Conservation (phyloP, 2,113 vertebrate species). For the Anoplopoma fimbria region DNA sequence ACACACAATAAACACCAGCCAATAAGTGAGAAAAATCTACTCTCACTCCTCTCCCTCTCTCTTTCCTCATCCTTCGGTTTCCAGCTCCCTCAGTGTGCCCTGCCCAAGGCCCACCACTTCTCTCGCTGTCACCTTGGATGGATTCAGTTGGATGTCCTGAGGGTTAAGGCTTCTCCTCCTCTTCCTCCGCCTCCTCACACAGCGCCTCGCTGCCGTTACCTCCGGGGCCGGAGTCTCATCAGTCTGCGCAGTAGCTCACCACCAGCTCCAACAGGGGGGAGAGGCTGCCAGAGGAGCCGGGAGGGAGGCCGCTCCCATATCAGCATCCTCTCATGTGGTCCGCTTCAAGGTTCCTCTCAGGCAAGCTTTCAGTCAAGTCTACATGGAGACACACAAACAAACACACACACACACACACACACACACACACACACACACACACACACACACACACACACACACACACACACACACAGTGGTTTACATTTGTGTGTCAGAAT, state of each 20-base stretch:
- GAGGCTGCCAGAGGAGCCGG: conserved; percentile 59
- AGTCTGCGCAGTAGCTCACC: conserved; percentile 31
- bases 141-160: conserved; percentile 55
- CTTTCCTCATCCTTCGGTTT: conserved; percentile 3
- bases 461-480: conserved; percentile 3
- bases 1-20: conserved; percentile 62
- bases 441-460: neutral
- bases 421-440: neutral
- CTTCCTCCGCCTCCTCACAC: conserved; percentile 29
- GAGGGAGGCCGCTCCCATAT: conserved; percentile 56
- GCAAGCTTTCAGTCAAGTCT: conserved; percentile 42
- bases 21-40: conserved; percentile 50
- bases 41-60: conserved; percentile 14
- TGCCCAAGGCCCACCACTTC: conserved; percentile 51
- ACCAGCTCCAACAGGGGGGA: conserved; percentile 34
- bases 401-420: neutral
- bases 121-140: conserved; percentile 70
- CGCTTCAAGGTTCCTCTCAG: conserved; percentile 54
- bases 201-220: conserved; percentile 49
- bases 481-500: conserved; percentile 16
- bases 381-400: neutral
- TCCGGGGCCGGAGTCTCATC: conserved; percentile 56
- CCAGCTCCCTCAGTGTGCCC: neutral
- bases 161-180: conserved; percentile 34
- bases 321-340: conserved; percentile 65